A percentile compares a stretch with the other conserved stretches of the same genome.
Conservation (phyloP, 2,797 vertebrate species). For the Hydrolagus colliei region DNA sequence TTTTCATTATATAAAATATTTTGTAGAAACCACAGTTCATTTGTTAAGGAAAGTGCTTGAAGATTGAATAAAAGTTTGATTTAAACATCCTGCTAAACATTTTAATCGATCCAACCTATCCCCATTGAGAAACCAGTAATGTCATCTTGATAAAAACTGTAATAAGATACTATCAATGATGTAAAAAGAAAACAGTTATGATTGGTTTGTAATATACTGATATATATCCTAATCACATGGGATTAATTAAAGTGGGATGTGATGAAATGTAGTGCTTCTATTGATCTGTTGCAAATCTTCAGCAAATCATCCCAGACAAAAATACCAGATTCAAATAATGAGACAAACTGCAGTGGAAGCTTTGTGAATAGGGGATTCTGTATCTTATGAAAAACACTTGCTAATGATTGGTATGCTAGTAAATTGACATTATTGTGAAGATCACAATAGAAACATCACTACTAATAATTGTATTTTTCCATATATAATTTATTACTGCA, state of each 20-base stretch:
- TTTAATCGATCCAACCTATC: background rate
- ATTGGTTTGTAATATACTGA: background rate
- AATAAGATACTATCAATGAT: background rate
- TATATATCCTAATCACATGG: too few relatives aligned
- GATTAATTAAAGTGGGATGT: background rate
- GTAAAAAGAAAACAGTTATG: background rate
- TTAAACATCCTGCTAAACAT: background rate
- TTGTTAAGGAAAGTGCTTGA: background rate
- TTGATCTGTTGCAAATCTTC: background rate
- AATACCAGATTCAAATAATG: background rate
- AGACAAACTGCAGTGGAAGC: background rate
- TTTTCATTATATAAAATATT: background rate
- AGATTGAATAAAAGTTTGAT: background rate
- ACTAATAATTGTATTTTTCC: slow-evolving; percentile 6
- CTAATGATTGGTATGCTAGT: background rate
- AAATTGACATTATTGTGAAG: slow-evolving; percentile 1
- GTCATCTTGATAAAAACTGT: background rate
- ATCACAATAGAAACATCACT: background rate
- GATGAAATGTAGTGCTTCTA: background rate
- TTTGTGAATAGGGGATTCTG: background rate
- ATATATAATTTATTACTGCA: background rate
- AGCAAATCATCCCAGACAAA: background rate
- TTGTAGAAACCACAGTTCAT: background rate
- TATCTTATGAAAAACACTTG: background rate
- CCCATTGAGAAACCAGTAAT: background rate